Conservation (phyloP, 2,113 vertebrate genomes). For the Aegypius monachus region DNA sequence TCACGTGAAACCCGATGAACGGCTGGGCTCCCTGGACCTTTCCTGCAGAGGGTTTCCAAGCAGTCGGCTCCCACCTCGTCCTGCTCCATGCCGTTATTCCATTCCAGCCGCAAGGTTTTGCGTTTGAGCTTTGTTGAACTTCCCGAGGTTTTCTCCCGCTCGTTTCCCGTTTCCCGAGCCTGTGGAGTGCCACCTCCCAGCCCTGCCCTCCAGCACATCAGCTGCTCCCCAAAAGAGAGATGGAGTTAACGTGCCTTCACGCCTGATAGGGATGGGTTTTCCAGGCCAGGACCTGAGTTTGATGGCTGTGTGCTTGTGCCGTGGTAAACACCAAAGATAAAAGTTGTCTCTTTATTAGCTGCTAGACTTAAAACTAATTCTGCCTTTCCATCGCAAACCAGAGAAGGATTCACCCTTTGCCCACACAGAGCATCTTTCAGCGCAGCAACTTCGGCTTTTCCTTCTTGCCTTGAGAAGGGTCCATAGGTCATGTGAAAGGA, state of each 20-base stretch:
- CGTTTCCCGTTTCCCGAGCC: not conserved
- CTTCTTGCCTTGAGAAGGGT: not conserved
- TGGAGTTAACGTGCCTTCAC: not conserved
- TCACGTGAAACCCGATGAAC: not conserved
- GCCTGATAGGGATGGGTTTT: not conserved
- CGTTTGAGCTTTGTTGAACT: not conserved
- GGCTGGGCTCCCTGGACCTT: not conserved
- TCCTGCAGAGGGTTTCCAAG: not conserved
- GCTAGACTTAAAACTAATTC: not conserved
- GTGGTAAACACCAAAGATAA: not conserved
- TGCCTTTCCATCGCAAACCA: not conserved
- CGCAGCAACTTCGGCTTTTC: not conserved
- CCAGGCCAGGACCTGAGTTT: not conserved
- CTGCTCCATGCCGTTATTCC: not conserved
- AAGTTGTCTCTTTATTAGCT: not conserved
- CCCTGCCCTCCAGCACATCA: not conserved
- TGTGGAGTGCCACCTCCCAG: not conserved
- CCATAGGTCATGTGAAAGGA: not conserved
- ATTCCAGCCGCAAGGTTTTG: not conserved
- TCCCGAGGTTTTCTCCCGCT: not conserved
- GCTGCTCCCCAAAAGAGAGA: not conserved
- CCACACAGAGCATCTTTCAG: not conserved
- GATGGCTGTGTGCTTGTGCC: not conserved
- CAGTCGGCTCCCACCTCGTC: fast-evolving
- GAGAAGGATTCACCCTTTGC: not conserved